Base-by-base conservation (phyloP, 2,797 vertebrate species). In the Karalla daura region DNA sequence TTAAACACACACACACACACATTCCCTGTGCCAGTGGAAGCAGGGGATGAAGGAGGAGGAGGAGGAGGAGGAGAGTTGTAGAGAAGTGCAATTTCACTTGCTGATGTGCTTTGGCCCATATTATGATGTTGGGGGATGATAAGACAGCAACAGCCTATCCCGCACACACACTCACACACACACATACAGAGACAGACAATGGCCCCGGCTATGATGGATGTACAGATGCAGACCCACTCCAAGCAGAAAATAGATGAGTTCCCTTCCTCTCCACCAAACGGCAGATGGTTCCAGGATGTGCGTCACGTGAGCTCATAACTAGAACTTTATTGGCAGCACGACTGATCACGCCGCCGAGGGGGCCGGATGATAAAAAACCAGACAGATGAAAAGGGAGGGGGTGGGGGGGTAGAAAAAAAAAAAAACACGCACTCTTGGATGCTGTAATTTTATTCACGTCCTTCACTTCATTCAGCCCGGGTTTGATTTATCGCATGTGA, bases 91-190 rank as follows among this genome's bases (percentile, higher is more conserved):
- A 89, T 92, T 88, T 89, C 83, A 83, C 86, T 84, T 32, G 35
- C 85, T 85, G 88, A 89, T 87, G 88, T 89, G 79, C 87, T 86
- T 80, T 87, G 85, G 83, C 85, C 86, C 72, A 78, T 85, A 91
- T 91, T 86, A 88, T 82, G 89, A 90, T 86, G 80, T 44, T 70
- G 70, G 78, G 62, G 55, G 40, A 58, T 58, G 84, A 90, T 89
- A 91, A 88, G 76, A 72, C 24, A 32, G 69, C 28, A 20, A 55
- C 46, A 50, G 14, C 65, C 50, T 54, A 47, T 47, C 45, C 51
- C 1, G 11, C 44, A 58, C 11, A 17, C 41, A 39, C 50, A 75
- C 41, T 78, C 33, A 35, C 23, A 35, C 25, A 62, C 36, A 63
- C 41, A 65, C 49, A 59, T 32, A 36, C 5, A 47, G n/a, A 41